These are phyloP conservation scores for Ophraella communa DNA, from an alignment of 2,888 invertebrate genomes.

Conservation along the genomic window DNA sequence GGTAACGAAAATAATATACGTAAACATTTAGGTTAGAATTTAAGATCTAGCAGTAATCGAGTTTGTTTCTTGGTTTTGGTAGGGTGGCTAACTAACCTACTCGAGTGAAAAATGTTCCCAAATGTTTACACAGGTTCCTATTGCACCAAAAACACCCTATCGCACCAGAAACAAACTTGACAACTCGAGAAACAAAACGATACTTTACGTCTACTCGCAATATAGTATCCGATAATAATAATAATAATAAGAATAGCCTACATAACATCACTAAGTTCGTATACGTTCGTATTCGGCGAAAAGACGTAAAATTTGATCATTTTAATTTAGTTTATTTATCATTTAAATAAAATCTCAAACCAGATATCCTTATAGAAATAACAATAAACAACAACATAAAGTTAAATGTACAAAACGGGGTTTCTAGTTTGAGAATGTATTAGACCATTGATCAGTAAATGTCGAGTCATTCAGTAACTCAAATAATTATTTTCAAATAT, in stretches of 20 bases:
- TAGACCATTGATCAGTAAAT: background rate
- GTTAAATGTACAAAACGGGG: constrained; percentile 1
- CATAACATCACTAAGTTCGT: constrained; percentile 57
- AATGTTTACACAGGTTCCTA: constrained; percentile 27
- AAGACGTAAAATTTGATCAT: constrained; percentile 23
- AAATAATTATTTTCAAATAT: too few relatives aligned
- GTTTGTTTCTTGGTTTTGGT: constrained; percentile 13
- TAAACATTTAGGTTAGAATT: constrained; percentile 38
- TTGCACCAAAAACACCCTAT: constrained; percentile 29
- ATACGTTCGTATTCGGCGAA: constrained; percentile 49
- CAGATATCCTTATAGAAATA: background rate
- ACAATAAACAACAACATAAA: constrained; percentile 25
- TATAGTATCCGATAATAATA: constrained; percentile 42
- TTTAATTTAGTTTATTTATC: constrained; percentile 8
- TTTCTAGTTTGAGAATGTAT: constrained; percentile 1
- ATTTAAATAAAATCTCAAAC: constrained; percentile 15
- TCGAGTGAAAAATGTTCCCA: constrained; percentile 9
- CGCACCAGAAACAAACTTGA: constrained; percentile 11
- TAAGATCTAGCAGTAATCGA: constrained; percentile 3
- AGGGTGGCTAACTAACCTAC: constrained; percentile 19
- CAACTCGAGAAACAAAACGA: constrained; percentile 10
- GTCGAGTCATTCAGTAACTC: background rate
- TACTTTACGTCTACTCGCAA: constrained; percentile 22
- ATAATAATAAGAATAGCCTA: constrained; percentile 50
- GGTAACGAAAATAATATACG: constrained; percentile 49